A percentile compares a stretch with the other conserved stretches of the same genome.
phyloP scores from a whole-genome alignment of 2,797 vertebrate species.

The Apodemus agrarius region DNA sequence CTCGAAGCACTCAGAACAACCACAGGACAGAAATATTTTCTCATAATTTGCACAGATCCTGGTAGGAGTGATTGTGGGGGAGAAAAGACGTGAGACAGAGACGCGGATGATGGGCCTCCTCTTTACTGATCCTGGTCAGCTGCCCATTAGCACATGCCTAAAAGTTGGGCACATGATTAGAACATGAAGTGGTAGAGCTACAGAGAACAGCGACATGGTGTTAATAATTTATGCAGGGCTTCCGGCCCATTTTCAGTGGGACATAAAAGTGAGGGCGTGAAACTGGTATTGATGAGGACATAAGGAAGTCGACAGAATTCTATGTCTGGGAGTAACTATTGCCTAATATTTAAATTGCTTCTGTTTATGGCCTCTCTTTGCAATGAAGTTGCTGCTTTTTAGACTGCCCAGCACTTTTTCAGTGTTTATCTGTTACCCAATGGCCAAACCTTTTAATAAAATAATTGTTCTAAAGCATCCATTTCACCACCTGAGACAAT shows the following conservation, averaged over 20 bases:
- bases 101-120: neutral
- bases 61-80: accelerated
- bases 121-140: neutral
- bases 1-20: slow-evolving; percentile 8
- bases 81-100: neutral
- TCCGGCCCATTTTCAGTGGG: slow-evolving; percentile 19
- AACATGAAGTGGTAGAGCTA: slow-evolving; percentile 22
- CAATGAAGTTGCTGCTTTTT: neutral
- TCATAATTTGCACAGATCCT: slow-evolving; percentile 17
- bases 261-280: neutral
- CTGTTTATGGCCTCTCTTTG: neutral
- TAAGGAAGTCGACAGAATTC: neutral
- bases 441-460: slow-evolving; percentile 35
- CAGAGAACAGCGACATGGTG: neutral
- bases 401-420: neutral
- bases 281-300: slow-evolving; percentile 4
- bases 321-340: neutral
- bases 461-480: neutral
- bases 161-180: neutral
- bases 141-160: neutral
- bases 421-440: neutral
- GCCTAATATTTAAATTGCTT: slow-evolving; percentile 44
- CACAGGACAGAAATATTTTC: neutral
- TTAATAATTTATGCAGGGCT: neutral
- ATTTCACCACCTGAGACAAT: neutral